Percentiles rank a stretch among this genome's conserved stretches.
Conservation (phyloP, 2,888 invertebrate species). For the Nasonovia ribisnigri region DNA sequence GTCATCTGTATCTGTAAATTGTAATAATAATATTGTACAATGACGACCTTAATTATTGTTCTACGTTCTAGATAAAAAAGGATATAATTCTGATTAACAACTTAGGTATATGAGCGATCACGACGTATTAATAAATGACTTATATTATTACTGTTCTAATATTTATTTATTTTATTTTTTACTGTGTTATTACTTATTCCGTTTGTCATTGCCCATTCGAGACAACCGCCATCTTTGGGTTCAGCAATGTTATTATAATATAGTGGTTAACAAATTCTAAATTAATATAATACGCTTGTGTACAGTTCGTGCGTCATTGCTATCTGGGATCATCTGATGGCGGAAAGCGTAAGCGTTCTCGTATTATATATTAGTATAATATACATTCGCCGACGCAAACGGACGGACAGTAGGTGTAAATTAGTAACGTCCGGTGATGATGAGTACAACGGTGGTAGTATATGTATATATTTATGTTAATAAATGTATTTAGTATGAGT, state of each 20-base stretch:
- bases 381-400: conserved; percentile 26
- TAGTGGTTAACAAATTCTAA: not conserved
- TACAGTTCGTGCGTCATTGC: conserved; percentile 45
- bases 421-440: conserved; percentile 63
- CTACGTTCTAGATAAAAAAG: not conserved
- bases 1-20: too few relatives aligned
- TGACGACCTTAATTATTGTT: too few relatives aligned
- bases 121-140: not conserved
- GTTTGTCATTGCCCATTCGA: not conserved
- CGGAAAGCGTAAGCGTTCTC: conserved; percentile 37
- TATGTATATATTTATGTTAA: conserved; percentile 23
- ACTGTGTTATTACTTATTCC: not conserved
- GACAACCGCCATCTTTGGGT: not conserved
- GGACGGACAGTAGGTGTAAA: conserved; percentile 56
- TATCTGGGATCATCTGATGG: conserved; percentile 26
- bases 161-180: too few relatives aligned
- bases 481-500: conserved; percentile 19
- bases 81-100: not conserved
- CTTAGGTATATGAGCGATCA: not conserved
- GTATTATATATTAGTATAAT: conserved; percentile 22
- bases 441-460: conserved; percentile 27
- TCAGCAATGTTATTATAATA: not conserved
- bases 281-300: conserved; percentile 4
- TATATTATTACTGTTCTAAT: not conserved
- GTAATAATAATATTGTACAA: too few relatives aligned